Evolutionary conservation across 1,140 invertebrate genomes (phyloP).

Genomic region (Musca domestica): DNA sequence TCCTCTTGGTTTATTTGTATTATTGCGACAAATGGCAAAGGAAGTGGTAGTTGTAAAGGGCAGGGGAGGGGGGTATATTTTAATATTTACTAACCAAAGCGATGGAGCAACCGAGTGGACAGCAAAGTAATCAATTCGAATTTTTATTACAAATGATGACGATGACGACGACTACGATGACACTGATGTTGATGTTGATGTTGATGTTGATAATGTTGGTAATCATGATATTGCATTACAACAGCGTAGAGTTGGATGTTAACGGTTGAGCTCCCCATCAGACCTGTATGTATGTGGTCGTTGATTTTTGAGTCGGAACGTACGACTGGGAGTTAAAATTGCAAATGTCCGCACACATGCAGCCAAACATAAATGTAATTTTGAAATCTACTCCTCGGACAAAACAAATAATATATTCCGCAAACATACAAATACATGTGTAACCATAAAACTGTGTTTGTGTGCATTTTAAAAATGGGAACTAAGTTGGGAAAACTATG

Average conservation of each 20-base stretch:
- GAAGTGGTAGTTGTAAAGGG: no score
- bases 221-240: no score
- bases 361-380: neutral
- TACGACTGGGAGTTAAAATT: conserved; percentile 9
- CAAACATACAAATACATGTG: no score
- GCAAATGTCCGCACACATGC: neutral
- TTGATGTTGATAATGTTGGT: neutral
- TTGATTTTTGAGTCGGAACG: neutral
- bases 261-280: neutral
- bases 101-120: no score
- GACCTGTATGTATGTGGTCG: neutral
- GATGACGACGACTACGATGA: neutral
- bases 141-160: neutral
- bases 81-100: no score
- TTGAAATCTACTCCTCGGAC: conserved; percentile 1
- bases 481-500: no score
- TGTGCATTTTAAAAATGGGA: no score
- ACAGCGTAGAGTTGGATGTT: neutral
- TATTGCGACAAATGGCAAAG: no score
- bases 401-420: conserved; percentile 6
- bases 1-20: no score
- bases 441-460: no score
- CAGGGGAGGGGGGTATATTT: no score
- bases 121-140: no score
- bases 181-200: neutral